These are phyloP conservation scores for Chunga burmeisteri DNA, from an alignment of 2,113 vertebrate genomes.

Conservation along the genomic window DNA sequence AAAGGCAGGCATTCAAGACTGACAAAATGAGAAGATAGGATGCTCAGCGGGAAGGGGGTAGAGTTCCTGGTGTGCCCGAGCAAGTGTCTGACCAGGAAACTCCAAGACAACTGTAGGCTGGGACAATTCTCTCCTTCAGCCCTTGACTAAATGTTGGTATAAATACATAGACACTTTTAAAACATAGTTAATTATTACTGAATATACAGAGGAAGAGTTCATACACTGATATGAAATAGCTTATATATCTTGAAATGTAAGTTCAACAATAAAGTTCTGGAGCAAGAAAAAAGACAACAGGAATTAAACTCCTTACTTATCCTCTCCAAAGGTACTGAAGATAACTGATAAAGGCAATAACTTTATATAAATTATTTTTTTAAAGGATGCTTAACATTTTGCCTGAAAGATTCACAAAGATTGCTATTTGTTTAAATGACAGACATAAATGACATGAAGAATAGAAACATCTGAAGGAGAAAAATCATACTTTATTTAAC, in stretches of 20 bases:
- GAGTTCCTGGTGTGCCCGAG: accelerated
- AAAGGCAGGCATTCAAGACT: neutral
- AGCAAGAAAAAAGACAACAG: neutral
- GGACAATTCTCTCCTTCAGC: neutral
- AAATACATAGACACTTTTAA: neutral
- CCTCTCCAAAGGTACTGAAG: neutral
- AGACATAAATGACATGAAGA: neutral
- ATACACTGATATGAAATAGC: neutral
- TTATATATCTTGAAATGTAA: neutral
- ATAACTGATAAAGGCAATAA: neutral
- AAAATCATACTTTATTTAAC: neutral
- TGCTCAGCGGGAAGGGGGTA: neutral
- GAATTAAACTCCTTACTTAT: neutral
- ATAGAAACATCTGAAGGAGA: neutral
- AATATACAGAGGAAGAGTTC: neutral
- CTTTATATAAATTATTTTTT: neutral
- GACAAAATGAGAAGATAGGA: neutral
- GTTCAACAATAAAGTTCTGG: neutral
- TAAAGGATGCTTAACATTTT: neutral
- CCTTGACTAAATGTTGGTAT: neutral
- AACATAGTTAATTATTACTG: neutral
- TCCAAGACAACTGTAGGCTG: neutral
- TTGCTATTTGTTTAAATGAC: neutral
- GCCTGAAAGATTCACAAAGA: neutral
- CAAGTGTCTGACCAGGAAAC: neutral